phyloP scores from a whole-genome alignment of 2,888 invertebrate species.

The Cyrtodaria siliqua region DNA sequence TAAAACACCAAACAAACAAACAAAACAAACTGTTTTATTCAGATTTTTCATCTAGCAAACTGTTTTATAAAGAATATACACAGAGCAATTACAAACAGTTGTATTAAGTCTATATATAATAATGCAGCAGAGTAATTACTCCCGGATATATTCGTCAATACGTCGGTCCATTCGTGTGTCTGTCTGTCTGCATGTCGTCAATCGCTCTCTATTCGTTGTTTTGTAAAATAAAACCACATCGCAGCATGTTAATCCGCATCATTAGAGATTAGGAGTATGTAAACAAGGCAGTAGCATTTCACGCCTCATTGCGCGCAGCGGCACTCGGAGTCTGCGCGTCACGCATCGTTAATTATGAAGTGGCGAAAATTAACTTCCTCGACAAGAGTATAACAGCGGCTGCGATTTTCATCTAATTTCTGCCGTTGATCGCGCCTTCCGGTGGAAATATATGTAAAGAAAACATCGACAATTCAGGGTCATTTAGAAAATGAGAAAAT shows the following conservation, averaged over 20 bases:
- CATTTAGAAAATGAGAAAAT: constrained; percentile 49
- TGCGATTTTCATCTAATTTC: constrained; percentile 7
- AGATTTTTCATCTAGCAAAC: no score
- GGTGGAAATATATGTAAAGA: constrained; percentile 21
- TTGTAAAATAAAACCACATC: no score
- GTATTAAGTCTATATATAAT: no score
- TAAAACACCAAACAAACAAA: no score
- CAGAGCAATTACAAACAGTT: no score
- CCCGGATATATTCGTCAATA: no score
- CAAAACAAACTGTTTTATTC: no score
- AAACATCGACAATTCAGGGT: constrained; percentile 37
- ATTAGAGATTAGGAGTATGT: constrained; percentile 13
- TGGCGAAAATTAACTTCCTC: constrained; percentile 62
- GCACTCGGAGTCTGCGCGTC: constrained; percentile 31
- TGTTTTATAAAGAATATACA: no score
- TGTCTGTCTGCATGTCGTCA: no score
- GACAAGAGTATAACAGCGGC: background rate
- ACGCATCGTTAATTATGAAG: constrained; percentile 48
- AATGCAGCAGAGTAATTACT: no score
- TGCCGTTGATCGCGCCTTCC: constrained; percentile 7
- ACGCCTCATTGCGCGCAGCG: constrained; percentile 47
- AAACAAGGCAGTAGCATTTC: constrained; percentile 46
- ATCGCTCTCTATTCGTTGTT: no score
- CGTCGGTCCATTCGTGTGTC: no score
- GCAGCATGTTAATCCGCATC: background rate